Base-by-base conservation (phyloP, 2,888 invertebrate species). In the Cecidostiba fungosa region DNA sequence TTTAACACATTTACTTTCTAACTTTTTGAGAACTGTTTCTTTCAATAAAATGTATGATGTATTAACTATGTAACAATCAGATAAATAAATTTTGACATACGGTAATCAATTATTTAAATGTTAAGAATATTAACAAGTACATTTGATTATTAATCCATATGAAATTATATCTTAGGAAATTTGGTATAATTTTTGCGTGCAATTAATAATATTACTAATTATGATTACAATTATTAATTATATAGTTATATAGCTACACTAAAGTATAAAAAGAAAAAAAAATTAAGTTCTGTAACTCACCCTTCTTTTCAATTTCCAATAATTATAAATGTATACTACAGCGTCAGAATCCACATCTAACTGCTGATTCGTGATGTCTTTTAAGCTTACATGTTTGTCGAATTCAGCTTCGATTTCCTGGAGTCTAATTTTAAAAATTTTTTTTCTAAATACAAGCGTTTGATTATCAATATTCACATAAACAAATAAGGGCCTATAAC, bases 221-320 rank as follows among this genome's bases (percentile, higher is more conserved):
- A n/a, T n/a, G n/a, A n/a, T n/a, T n/a, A n/a, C n/a, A n/a, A n/a
- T n/a, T n/a, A n/a, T n/a, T n/a, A n/a, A n/a, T n/a, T n/a, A n/a
- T n/a, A n/a, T n/a, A n/a, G n/a, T 5, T 23, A 23, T 59, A 59
- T 1, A 54, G n/a, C n/a, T 54, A 54, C 12, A 54, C 8, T 54
- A n/a, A 54, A 59, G 0, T 6, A 59, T 4, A 59, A 23, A 14
- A 29, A 4, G 12, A 50, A 54, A 43, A 1, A 32, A 16, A 72
- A 16, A 62, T 43, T n/a, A n/a, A n/a, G n/a, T n/a, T n/a, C 3
- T 59, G 14, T 19, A 96, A 80, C 96, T 96, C 62, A 98, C 96
- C 94, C 98, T 96, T 92, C 99, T 95, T 93, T 99, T 99, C 86
- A 99, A 94, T 93, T 98, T 98, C 99, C 99, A 99, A 93, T 98